Base-by-base conservation (phyloP, 1,140 invertebrate genomes). In the Goniozus legneri region DNA sequence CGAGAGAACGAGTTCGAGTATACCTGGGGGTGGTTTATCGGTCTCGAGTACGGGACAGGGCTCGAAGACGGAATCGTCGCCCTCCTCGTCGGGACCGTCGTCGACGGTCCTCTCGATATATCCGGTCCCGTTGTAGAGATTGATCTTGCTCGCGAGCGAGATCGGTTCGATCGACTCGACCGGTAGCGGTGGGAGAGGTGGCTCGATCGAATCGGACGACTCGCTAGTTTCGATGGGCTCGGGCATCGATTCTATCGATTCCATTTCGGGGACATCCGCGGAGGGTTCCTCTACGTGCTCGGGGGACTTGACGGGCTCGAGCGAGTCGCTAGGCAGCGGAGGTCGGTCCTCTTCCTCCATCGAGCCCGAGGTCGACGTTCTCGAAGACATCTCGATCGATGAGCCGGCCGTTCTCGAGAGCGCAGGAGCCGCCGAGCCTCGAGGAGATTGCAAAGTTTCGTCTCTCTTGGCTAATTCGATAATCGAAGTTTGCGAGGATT, bases 1-100 rank as follows among this genome's bases (percentile, higher is more conserved):
- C n/a, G n/a, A n/a, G n/a, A n/a, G n/a, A n/a, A n/a, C n/a, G n/a
- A n/a, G n/a, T n/a, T n/a, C n/a, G 13, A 41, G 3, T 8, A 34
- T 50, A 10, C 16, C 20, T 21, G 14, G 20, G 3, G 19, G 41
- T 8, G 7, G 41, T 8, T 47, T 51, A 18, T 41, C 55, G 22
- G 52, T 43, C 14, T 60, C 54, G 18, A 49, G 54, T 18, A 42
- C 55, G 13, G 56, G 51, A 39, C 44, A 60, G 0, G 52, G 53
- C 45, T 76, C 74, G 31, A 75, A 76, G 31, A 74, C 70, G 8
- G 68, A 74, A 37, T 76, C 74, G 21, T 74, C 69, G 3, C 65
- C 73, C 13, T 76, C 72, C 6, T 74, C 71, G 6, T 74, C 67
- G 0, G 68, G 64, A 3, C 62, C 62, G 18, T 67, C 65, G 34